These are phyloP conservation scores for Caenorhabditis sp. DNA, from an alignment of 2,888 invertebrate species.

Conservation along the genomic window DNA sequence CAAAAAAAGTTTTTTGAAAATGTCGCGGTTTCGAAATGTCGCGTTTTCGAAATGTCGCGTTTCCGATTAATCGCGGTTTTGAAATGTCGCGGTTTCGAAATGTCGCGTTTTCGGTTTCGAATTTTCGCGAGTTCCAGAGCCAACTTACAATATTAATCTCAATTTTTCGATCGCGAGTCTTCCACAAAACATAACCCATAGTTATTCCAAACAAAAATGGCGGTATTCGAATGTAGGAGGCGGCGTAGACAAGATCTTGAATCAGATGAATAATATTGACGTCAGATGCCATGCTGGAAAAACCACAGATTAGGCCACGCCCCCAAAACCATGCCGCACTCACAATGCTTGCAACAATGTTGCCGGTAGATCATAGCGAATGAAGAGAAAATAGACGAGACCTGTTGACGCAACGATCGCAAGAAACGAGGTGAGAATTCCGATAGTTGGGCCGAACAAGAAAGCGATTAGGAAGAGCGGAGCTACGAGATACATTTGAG, in stretches of 20 bases:
- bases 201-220: conserved; percentile 71
- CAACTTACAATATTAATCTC: conserved; percentile 18
- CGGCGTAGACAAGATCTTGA: conserved; percentile 30
- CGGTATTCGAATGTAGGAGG: conserved; percentile 66
- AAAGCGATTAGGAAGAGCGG: conserved; percentile 38
- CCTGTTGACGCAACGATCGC: conserved; percentile 8
- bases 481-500: conserved; percentile 40
- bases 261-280: conserved; percentile 18
- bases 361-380: conserved; percentile 19
- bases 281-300: conserved; percentile 26
- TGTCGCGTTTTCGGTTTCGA: too few species aligned
- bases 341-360: conserved; percentile 32
- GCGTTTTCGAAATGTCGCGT: too few species aligned
- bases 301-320: neutral
- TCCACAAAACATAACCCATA: conserved; percentile 70
- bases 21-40: too few species aligned
- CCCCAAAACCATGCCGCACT: neutral
- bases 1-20: too few species aligned
- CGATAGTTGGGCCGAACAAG: conserved; percentile 22
- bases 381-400: conserved; percentile 22
- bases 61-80: too few species aligned
- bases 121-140: too few species aligned
- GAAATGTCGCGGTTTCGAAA: too few species aligned
- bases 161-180: conserved; percentile 23
- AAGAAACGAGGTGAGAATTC: conserved; percentile 6